phyloP scores from a whole-genome alignment of 53 echinoderm and acorn worm genomes.

The Stichopus horrens region DNA sequence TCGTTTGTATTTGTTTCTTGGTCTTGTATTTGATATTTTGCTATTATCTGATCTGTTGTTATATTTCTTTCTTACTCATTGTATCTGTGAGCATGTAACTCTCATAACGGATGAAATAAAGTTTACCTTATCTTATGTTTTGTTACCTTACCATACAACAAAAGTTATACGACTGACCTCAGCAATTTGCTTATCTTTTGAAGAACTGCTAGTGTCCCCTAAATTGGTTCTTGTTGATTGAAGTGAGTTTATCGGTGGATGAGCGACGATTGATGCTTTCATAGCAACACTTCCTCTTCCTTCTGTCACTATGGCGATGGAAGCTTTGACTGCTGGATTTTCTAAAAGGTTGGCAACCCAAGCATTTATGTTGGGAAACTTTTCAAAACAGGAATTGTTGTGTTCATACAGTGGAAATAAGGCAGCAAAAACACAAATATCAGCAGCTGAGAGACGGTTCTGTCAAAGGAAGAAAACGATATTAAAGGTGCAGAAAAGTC shows the following conservation, averaged over 20 bases:
- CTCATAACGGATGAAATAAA: too few relatives aligned
- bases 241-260: constrained; percentile 56
- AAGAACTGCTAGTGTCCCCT: background rate
- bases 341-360: constrained; percentile 73
- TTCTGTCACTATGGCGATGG: constrained; percentile 69
- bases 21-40: too few relatives aligned
- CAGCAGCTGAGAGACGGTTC: constrained; percentile 69
- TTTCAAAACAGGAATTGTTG: constrained; percentile 45
- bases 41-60: too few relatives aligned
- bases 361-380: constrained; percentile 45
- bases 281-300: constrained; percentile 64
- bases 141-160: too few relatives aligned
- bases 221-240: background rate
- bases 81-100: too few relatives aligned
- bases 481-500: too few relatives aligned
- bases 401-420: constrained; percentile 70
- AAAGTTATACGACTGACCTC: background rate
- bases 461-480: background rate
- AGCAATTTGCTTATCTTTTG: background rate
- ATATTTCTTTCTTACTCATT: too few relatives aligned
- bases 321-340: constrained; percentile 54
- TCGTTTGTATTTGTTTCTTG: too few relatives aligned
- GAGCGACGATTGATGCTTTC: constrained; percentile 79
- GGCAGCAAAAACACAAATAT: constrained; percentile 80
- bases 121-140: too few relatives aligned